phyloP scores from a whole-genome alignment of 2,888 invertebrate genomes.

The Alentia gelatinosa region DNA sequence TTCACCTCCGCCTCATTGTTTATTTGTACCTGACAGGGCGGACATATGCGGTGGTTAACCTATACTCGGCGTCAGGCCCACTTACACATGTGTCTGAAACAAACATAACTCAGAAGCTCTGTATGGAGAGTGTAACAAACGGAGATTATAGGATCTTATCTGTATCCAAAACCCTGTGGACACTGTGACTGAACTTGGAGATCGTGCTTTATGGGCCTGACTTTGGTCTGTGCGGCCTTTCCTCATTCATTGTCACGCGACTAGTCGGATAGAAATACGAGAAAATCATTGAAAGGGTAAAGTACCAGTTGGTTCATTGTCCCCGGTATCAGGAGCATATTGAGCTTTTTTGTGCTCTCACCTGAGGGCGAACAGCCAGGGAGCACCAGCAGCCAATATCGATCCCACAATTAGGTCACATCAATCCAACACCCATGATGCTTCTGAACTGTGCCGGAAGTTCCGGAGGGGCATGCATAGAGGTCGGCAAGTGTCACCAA shows the following conservation, averaged over 20 bases:
- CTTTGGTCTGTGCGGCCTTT: too few relatives aligned
- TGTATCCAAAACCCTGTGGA: too few relatives aligned
- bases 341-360: neutral
- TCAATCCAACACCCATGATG: neutral
- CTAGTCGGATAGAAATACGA: too few relatives aligned
- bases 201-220: too few relatives aligned
- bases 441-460: neutral
- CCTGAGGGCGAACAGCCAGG: too few relatives aligned
- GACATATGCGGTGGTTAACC: neutral
- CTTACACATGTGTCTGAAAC: neutral
- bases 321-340: neutral
- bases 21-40: neutral
- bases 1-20: neutral
- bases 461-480: conserved; percentile 14
- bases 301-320: neutral
- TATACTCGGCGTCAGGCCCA: neutral
- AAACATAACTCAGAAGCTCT: neutral
- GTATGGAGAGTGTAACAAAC: too few relatives aligned
- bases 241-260: too few relatives aligned
- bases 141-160: too few relatives aligned
- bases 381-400: neutral
- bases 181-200: too few relatives aligned
- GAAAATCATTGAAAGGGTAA: neutral
- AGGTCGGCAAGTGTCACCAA: neutral
- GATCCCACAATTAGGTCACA: conserved; percentile 38